Evolutionary conservation across 2,113 vertebrate species (phyloP).

Genomic region (Hippocampus mohnikei): DNA sequence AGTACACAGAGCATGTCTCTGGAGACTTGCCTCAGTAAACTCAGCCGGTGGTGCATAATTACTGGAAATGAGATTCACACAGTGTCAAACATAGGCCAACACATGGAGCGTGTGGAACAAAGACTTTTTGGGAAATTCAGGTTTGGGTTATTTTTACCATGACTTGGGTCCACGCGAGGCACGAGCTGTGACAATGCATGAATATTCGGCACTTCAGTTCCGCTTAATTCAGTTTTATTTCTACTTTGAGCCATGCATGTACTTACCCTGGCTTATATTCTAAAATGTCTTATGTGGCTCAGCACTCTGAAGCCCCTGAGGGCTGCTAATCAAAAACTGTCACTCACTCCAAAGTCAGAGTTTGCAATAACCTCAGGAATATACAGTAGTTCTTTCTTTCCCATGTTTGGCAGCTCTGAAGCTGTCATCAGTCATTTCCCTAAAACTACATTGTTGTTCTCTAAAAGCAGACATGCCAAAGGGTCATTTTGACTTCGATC

Average conservation of each 20-base stretch:
- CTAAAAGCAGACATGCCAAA: neutral
- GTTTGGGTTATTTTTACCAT: neutral
- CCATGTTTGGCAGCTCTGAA: neutral
- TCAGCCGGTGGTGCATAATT: slow-evolving; percentile 46
- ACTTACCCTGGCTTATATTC: slow-evolving; percentile 17
- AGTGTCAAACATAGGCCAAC: slow-evolving; percentile 42
- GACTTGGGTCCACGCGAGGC: neutral
- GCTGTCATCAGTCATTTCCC: neutral
- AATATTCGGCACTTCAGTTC: neutral
- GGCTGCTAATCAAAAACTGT: neutral
- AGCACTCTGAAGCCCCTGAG: slow-evolving; percentile 3
- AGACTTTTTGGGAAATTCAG: neutral
- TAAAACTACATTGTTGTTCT: neutral
- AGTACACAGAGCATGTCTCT: slow-evolving; percentile 49
- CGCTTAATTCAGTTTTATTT: slow-evolving; percentile 1
- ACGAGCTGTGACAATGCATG: neutral
- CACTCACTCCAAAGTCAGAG: slow-evolving; percentile 9
- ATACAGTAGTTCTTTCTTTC: neutral
- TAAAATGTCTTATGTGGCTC: neutral
- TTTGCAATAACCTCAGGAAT: neutral
- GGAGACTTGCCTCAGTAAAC: slow-evolving; percentile 53
- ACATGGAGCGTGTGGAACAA: slow-evolving; percentile 14
- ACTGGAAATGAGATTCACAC: slow-evolving; percentile 50
- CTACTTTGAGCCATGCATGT: slow-evolving; percentile 1
- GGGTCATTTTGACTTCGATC: neutral